Conservation (phyloP, 2,113 vertebrate species). For the Phrynosoma platyrhinos region DNA sequence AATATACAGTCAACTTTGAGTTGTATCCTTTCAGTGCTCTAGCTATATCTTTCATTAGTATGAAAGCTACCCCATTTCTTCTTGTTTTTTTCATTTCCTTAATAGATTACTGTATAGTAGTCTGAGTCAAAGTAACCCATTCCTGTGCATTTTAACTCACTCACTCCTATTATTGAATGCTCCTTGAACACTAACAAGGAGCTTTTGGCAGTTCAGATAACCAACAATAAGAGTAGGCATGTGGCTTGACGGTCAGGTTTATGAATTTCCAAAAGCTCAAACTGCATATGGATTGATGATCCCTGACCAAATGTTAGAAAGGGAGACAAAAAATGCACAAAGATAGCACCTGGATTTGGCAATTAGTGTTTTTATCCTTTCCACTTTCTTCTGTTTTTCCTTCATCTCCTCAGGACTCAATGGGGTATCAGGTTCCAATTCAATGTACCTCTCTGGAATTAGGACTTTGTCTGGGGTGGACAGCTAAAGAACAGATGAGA, state of each 20-base stretch:
- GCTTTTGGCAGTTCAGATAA: not conserved
- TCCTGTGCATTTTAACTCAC: no score
- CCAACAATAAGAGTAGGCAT: not conserved
- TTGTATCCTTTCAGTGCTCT: no score
- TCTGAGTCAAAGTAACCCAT: no score
- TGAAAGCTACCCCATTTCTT: no score
- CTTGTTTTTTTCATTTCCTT: no score
- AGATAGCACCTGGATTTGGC: constrained; percentile 91
- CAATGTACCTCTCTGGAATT: constrained; percentile 90
- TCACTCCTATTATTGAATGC: no score
- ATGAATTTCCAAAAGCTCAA: not conserved
- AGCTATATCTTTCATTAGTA: no score
- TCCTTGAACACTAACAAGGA: not conserved
- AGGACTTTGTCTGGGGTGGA: constrained; percentile 88
- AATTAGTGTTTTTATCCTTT: constrained; percentile 95
- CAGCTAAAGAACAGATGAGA: constrained; percentile 73
- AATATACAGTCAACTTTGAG: no score
- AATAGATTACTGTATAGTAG: no score
- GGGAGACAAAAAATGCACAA: not conserved
- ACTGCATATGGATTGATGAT: not conserved
- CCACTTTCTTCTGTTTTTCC: constrained; percentile 96
- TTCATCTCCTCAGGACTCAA: constrained; percentile 92
- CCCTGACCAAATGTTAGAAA: not conserved
- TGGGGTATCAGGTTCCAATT: constrained; percentile 83
- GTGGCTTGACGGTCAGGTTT: not conserved